Evolutionary conservation across 2,113 vertebrate genomes (phyloP).

Genomic region (Amazona guildingii): DNA sequence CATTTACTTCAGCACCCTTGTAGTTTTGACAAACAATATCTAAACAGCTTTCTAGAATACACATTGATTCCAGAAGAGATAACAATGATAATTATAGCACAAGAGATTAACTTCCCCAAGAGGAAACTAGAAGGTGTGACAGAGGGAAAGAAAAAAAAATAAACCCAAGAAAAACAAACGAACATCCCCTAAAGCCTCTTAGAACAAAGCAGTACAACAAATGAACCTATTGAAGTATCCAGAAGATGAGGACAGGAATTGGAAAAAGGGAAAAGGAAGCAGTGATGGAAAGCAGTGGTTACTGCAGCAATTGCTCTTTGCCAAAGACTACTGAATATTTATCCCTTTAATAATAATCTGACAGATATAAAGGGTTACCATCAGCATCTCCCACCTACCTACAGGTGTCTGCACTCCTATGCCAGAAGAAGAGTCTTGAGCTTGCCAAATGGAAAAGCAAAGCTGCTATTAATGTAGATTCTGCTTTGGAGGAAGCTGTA

Average conservation of each 20-base stretch:
- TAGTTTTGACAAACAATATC: neutral
- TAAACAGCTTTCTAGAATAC: neutral
- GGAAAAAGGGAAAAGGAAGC: neutral
- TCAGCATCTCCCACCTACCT: neutral
- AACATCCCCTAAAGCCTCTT: neutral
- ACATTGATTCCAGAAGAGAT: neutral
- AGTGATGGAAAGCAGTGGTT: neutral
- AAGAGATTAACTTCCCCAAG: neutral
- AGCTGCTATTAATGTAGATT: neutral
- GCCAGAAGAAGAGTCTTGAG: neutral
- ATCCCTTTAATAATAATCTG: neutral
- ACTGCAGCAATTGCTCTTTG: neutral
- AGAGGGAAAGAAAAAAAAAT: neutral
- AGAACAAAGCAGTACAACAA: neutral
- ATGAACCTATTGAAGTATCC: neutral
- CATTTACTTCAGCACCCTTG: neutral
- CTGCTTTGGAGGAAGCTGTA: neutral
- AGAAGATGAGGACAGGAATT: neutral
- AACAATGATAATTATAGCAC: neutral
- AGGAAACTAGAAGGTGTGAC: neutral
- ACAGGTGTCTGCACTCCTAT: neutral
- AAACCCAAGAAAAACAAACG: neutral
- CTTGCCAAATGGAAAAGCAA: neutral
- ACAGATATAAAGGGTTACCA: neutral
- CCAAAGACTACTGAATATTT: neutral